Conservation (phyloP, 2,797 vertebrate species). For the Coccyzus lansbergi region DNA sequence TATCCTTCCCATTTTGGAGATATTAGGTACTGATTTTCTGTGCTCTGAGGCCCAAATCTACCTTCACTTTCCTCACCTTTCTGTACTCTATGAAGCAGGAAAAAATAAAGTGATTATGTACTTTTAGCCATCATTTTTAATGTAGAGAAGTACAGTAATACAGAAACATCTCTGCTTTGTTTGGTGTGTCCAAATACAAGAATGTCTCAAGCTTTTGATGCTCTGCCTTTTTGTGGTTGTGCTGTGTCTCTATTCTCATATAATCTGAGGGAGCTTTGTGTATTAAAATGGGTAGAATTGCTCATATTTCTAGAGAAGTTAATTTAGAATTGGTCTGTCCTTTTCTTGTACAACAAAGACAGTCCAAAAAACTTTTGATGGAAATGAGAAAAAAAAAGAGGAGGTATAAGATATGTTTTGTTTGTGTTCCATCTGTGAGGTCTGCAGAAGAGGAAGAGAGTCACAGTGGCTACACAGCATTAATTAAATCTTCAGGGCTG, state of each 20-base stretch:
- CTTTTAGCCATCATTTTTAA: background rate
- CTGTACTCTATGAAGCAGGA: background rate
- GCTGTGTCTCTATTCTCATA: background rate
- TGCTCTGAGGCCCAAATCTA: background rate
- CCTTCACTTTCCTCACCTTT: background rate
- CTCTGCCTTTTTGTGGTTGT: background rate
- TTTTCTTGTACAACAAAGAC: background rate
- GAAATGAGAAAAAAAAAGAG: background rate
- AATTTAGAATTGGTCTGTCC: background rate
- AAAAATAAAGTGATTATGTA: background rate
- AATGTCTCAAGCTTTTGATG: background rate
- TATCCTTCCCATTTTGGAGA: background rate
- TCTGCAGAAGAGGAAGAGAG: slow-evolving; percentile 34
- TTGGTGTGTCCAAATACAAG: background rate
- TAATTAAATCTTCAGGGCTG: slow-evolving; percentile 67
- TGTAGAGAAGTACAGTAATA: background rate
- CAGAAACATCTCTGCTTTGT: background rate
- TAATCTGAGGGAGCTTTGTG: background rate
- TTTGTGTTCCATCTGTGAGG: slow-evolving; percentile 47
- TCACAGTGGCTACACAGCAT: slow-evolving; percentile 59
- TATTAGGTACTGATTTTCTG: background rate
- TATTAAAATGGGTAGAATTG: background rate
- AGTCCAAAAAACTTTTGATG: slow-evolving; percentile 7
- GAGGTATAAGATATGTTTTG: slow-evolving; percentile 35
- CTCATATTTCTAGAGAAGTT: background rate